These are phyloP conservation scores for Albula goreensis DNA, from an alignment of 2,113 vertebrate species.

Conservation along the genomic window DNA sequence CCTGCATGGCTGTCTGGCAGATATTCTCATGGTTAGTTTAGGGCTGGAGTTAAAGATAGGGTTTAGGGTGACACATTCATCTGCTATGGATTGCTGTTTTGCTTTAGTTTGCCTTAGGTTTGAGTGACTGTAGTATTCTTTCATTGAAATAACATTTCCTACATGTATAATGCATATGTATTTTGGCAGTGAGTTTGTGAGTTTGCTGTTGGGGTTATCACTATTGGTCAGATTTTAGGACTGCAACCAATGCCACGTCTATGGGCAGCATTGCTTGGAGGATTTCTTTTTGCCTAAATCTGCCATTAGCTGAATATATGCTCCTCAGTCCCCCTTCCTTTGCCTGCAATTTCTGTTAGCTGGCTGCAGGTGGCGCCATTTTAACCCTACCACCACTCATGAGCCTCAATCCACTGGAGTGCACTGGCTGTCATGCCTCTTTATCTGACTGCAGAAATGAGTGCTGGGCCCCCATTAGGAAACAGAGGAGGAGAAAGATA, in stretches of 20 bases:
- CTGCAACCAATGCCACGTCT: neutral
- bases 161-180: no score
- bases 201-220: no score
- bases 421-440: neutral
- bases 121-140: no score
- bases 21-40: no score
- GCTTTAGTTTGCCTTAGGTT: no score
- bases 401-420: neutral
- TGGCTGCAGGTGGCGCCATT: neutral
- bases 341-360: neutral
- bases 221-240: no score
- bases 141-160: no score
- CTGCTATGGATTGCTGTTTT: no score
- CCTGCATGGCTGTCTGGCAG: neutral
- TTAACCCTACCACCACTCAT: neutral
- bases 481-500: conserved; percentile 11
- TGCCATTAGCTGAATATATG: neutral
- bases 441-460: neutral
- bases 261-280: neutral
- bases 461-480: conserved; percentile 34
- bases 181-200: no score
- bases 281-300: neutral
- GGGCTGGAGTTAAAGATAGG: no score
- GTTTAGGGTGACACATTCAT: no score
- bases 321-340: neutral